Percentiles rank a stretch among this genome's conserved stretches.
These are phyloP conservation scores for Todus mexicanus DNA, from an alignment of 2,797 vertebrate species.

Conservation along the genomic window DNA sequence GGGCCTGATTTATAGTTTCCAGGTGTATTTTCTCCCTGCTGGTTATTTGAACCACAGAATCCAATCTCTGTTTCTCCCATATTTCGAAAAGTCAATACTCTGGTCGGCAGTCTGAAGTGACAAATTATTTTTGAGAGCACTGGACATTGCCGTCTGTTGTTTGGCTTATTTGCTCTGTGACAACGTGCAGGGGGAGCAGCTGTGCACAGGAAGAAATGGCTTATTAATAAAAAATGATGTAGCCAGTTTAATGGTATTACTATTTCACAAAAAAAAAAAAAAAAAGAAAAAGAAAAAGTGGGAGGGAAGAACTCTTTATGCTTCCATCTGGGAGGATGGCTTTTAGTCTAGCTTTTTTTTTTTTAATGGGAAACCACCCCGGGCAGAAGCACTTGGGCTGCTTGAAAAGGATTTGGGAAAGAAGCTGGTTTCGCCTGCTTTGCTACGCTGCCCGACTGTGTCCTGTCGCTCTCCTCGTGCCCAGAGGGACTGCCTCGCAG, in stretches of 20 bases:
- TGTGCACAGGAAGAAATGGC: neutral
- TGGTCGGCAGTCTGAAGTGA: neutral
- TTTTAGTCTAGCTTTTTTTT: neutral
- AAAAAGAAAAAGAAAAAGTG: too few species aligned
- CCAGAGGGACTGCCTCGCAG: neutral
- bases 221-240: neutral
- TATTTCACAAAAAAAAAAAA: neutral
- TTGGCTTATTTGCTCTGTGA: neutral
- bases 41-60: neutral
- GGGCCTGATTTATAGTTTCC: neutral
- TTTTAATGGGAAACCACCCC: constrained; percentile 25
- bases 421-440: constrained; percentile 20
- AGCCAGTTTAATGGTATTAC: neutral
- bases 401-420: neutral
- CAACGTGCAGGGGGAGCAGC: neutral
- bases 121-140: neutral
- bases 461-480: neutral
- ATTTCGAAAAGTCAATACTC: neutral
- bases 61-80: neutral
- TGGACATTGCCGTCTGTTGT: neutral
- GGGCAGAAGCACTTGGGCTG: neutral
- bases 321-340: neutral
- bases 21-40: neutral
- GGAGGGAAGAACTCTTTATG: neutral
- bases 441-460: neutral